Percentiles rank a stretch among this genome's conserved stretches.
Conservation (phyloP, 2,888 invertebrate genomes). For the Autographa gamma region DNA sequence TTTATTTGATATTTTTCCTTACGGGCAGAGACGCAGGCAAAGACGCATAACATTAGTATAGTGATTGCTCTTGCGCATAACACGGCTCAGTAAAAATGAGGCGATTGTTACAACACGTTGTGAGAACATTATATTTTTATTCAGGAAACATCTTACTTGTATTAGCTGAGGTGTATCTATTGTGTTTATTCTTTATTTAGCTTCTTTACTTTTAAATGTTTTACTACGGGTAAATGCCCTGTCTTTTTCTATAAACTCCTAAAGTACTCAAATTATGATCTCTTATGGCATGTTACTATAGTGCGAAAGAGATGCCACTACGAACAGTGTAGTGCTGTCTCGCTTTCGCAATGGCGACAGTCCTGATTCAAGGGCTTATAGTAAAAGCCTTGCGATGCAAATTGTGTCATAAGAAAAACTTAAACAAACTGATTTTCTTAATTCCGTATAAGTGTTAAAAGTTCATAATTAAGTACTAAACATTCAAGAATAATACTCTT, state of each 20-base stretch:
- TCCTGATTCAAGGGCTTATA: no score
- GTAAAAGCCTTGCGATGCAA: no score
- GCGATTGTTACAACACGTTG: conserved; percentile 48
- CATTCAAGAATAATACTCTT: no score
- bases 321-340: no score
- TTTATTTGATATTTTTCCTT: background rate
- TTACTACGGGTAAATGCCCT: background rate
- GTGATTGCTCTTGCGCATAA: conserved; percentile 18
- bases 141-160: conserved; percentile 46
- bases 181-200: conserved; percentile 16
- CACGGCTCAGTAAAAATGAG: conserved; percentile 31
- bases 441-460: background rate
- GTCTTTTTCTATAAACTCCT: no score
- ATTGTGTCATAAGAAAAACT: no score
- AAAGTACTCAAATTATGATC: no score
- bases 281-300: no score
- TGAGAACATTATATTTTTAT: conserved; percentile 54
- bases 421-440: background rate
- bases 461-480: background rate
- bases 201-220: background rate
- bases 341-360: no score
- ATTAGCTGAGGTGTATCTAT: conserved; percentile 39
- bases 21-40: background rate
- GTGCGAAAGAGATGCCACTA: no score
- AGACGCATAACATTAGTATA: conserved; percentile 19